phyloP scores from a whole-genome alignment of 2,888 invertebrate species.

The Lycophotia porphyrea region DNA sequence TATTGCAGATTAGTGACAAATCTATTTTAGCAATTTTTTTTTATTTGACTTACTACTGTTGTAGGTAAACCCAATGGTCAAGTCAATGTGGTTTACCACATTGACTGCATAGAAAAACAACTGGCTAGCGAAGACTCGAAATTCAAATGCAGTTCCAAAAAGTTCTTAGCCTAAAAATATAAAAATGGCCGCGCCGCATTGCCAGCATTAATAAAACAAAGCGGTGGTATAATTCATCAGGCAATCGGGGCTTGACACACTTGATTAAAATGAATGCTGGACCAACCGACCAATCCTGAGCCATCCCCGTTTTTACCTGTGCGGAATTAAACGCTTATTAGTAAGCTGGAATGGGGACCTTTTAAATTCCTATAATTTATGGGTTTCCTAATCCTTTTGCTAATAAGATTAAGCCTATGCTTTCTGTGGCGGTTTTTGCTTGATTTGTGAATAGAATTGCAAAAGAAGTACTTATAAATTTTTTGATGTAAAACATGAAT shows the following conservation, averaged over 20 bases:
- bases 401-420: constrained; percentile 71
- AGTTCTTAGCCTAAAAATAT: constrained; percentile 19
- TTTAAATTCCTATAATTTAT: constrained; percentile 79
- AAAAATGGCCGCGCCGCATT: constrained; percentile 47
- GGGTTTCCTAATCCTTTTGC: constrained; percentile 71
- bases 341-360: constrained; percentile 68
- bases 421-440: constrained; percentile 21
- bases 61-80: no score
- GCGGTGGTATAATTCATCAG: constrained; percentile 73
- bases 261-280: constrained; percentile 81
- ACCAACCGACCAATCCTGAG: constrained; percentile 55
- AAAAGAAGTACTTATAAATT: no score
- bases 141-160: constrained; percentile 25
- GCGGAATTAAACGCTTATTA: constrained; percentile 77
- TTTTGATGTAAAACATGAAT: not conserved
- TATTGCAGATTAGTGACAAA: no score
- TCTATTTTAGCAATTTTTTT: no score
- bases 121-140: not conserved
- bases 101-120: constrained; percentile 10
- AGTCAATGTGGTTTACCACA: no score
- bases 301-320: constrained; percentile 76
- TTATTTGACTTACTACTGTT: no score
- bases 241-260: constrained; percentile 76
- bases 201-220: constrained; percentile 68
- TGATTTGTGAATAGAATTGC: constrained; percentile 25